Evolutionary conservation across 2,888 invertebrate species (phyloP), one percentile per base, ranked within the genome.

Genomic region (Ecdyonurus torrentis): DNA sequence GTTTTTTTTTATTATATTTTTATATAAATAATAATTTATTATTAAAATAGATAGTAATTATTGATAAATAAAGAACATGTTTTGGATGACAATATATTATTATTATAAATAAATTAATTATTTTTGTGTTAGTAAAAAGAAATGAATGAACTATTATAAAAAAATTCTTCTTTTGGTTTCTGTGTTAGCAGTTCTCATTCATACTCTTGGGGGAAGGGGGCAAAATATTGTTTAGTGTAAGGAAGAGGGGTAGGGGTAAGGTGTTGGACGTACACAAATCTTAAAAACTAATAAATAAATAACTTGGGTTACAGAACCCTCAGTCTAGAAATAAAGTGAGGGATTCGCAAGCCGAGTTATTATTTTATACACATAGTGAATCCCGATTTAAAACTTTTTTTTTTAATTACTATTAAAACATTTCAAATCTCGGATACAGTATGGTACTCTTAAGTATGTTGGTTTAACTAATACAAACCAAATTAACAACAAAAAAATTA

Each of bases 41-140:
- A 55, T 55, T 55, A 55, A 55, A n/a, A n/a, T n/a, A n/a, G 55
- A 55, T n/a, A 55, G 55, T 55, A 55, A 55, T 55, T 55, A 22
- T 20, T 55, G 22, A 22, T 20, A 22, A 55, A 55, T 55, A 55
- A 55, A 20, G 7, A 10, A 50, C 7, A 55, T 55, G 5, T 37
- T 37, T 37, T 37, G 5, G 37, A 37, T 37, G 37, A 37, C 37
- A 37, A 37, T 37, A 37, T 15, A 37, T 10, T 37, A n/a, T n/a
- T n/a, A n/a, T n/a, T n/a, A n/a, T n/a, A n/a, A n/a, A 37, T 37
- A 37, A 37, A 37, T 37, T 37, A 37, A 37, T 37, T 37, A 37
- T 10, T 37, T 37, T 37, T 10, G 5, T 37, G 37, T 37, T 37
- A 37, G 37, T 37, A 37, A 5, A 10, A n/a, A n/a, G n/a, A 5